Base-by-base conservation (phyloP, 2,888 invertebrate genomes). In the Oligia fasciuncula region DNA sequence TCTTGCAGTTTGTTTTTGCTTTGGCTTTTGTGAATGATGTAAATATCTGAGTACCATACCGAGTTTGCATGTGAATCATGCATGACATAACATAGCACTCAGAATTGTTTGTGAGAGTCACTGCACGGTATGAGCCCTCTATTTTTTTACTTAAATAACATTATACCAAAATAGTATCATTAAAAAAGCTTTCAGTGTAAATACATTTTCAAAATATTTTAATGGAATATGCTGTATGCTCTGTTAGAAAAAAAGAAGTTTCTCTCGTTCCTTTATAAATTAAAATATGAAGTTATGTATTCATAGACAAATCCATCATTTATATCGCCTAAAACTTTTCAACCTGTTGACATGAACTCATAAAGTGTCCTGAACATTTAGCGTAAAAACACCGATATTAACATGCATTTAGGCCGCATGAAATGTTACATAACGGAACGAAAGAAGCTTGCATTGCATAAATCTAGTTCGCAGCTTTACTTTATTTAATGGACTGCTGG, bases 391-490 rank as follows among this genome's bases (percentile, higher is more conserved):
- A 78, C 13, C 5, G 49, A 71, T 71, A 71, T 77, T 73, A 85
- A 46, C 60, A 85, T 87, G 87, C 65, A 76, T 84, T 65, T 62
- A 76, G 87, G 80, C 57, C 74, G 66, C 84, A 51, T 71, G 86
- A 62, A 69, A 74, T 29, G 68, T 83, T 79, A 65, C 68, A 54
- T 87, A 87, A 87, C 60, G 79, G 87, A 81, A 85, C 79, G 80
- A 79, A 85, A 49, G 77, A 79, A 76, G 19, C 77, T 76, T 78
- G 73, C 74, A 76, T 76, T 76, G 84, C 84, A 87, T 69, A 66
- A 72, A 73, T 78, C 57, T 75, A 76, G 74, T 76, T 82, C 29
- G 57, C 76, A 76, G 87, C 87, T 87, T 83, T 80, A 71, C 68
- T 14, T 68, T 54, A 57, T 54, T 66, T 40, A 63, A 63, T 75